These are phyloP conservation scores for Trypoxylon attenuatum DNA, from an alignment of 2,888 invertebrate genomes.

Conservation along the genomic window DNA sequence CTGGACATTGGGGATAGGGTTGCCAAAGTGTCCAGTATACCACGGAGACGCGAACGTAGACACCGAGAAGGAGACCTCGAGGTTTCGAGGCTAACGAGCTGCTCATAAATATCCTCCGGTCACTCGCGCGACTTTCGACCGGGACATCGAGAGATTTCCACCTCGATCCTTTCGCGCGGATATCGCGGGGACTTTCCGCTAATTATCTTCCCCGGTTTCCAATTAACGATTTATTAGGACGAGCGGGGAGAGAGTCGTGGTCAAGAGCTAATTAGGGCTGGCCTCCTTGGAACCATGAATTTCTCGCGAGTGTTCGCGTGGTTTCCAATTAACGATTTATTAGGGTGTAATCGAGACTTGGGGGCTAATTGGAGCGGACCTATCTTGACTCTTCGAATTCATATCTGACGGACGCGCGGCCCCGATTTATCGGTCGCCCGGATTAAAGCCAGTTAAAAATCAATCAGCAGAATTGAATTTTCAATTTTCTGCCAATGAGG, in stretches of 20 bases:
- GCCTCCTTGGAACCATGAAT: constrained; percentile 31
- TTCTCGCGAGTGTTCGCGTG: constrained; percentile 38
- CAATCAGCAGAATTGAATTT: background rate
- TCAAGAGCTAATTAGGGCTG: constrained; percentile 44
- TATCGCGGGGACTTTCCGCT: constrained; percentile 40
- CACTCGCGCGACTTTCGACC: constrained; percentile 24
- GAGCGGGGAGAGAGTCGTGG: constrained; percentile 21
- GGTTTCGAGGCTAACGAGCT: constrained; percentile 66
- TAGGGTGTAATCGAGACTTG: constrained; percentile 24
- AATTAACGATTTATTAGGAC: constrained; percentile 55
- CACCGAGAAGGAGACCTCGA: no score
- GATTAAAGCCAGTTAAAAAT: no score
- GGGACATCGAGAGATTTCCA: constrained; percentile 24
- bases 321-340: constrained; percentile 52
- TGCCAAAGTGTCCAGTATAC: constrained; percentile 66
- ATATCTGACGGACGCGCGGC: background rate
- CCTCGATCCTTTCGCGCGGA: constrained; percentile 12
- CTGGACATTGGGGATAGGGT: constrained; percentile 71
- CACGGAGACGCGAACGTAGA: constrained; percentile 28
- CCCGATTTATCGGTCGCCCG: constrained; percentile 12
- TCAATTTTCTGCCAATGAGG: no score
- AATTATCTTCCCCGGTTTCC: constrained; percentile 53
- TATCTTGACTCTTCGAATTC: background rate
- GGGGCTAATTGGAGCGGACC: constrained; percentile 34
- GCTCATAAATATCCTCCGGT: constrained; percentile 65